phyloP scores from a whole-genome alignment of 2,113 vertebrate genomes.

The Falco punctatus region DNA sequence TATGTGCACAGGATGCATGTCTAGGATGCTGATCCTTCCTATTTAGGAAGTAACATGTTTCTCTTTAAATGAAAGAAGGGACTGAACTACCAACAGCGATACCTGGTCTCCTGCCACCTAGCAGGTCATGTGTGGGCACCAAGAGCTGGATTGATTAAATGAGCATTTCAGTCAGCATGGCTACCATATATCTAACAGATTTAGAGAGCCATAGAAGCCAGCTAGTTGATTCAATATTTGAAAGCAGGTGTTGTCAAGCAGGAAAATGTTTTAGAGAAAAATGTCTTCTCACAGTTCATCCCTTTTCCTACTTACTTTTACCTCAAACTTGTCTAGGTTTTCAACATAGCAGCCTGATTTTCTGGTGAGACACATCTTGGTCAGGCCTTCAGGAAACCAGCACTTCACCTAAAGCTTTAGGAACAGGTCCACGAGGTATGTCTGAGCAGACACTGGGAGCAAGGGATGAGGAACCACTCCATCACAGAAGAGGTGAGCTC shows the following conservation, averaged over 20 bases:
- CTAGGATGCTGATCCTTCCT: background rate
- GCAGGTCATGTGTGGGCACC: no score
- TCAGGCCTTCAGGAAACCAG: background rate
- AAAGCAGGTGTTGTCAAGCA: background rate
- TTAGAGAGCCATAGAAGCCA: background rate
- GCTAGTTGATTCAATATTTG: background rate
- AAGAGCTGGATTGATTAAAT: background rate
- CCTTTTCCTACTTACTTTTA: background rate
- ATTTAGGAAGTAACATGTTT: background rate
- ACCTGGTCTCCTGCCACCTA: background rate
- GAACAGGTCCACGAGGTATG: background rate
- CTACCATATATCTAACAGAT: background rate
- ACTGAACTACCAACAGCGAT: background rate
- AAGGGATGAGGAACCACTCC: rapidly evolving
- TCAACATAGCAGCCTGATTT: background rate
- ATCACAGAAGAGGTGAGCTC: background rate
- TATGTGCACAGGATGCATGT: rapidly evolving
- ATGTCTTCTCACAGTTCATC: background rate
- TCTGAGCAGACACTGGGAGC: background rate
- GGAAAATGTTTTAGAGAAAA: background rate
- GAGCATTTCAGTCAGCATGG: background rate
- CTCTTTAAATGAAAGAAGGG: background rate
- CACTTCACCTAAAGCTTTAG: background rate
- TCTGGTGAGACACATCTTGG: background rate
- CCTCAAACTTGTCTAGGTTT: background rate